Conservation (phyloP, 2,888 invertebrate species). For the Temnothorax unifasciatus region DNA sequence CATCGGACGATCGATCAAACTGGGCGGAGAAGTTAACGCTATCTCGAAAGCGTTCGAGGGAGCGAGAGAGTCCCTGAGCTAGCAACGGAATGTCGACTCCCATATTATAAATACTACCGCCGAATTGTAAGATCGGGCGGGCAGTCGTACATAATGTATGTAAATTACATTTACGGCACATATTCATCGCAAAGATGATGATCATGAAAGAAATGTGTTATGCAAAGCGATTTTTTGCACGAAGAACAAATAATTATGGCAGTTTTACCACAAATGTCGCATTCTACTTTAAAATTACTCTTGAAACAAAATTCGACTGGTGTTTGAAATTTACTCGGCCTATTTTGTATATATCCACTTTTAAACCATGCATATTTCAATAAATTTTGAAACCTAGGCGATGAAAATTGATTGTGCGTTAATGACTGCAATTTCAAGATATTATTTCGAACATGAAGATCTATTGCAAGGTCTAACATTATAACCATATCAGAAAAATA, state of each 20-base stretch:
- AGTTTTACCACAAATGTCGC: neutral
- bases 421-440: neutral
- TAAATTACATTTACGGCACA: neutral
- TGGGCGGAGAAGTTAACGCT: too few species aligned
- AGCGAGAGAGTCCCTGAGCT: too few species aligned
- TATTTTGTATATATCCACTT: neutral
- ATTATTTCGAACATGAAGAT: neutral
- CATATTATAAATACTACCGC: too few species aligned
- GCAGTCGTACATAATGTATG: too few species aligned
- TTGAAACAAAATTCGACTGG: neutral
- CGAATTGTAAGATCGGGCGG: too few species aligned
- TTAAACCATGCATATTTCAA: neutral
- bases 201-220: neutral
- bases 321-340: neutral
- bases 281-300: neutral
- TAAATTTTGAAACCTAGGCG: too few species aligned
- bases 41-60: too few species aligned
- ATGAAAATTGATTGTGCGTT: too few species aligned
- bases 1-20: too few species aligned
- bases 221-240: conserved; percentile 6
- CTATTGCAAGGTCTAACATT: too few species aligned
- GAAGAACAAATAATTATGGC: neutral
- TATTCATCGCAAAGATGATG: neutral
- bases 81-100: too few species aligned
- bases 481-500: too few species aligned